phyloP scores from a whole-genome alignment of 2,113 vertebrate genomes.

The Hippoglossus stenolepis region DNA sequence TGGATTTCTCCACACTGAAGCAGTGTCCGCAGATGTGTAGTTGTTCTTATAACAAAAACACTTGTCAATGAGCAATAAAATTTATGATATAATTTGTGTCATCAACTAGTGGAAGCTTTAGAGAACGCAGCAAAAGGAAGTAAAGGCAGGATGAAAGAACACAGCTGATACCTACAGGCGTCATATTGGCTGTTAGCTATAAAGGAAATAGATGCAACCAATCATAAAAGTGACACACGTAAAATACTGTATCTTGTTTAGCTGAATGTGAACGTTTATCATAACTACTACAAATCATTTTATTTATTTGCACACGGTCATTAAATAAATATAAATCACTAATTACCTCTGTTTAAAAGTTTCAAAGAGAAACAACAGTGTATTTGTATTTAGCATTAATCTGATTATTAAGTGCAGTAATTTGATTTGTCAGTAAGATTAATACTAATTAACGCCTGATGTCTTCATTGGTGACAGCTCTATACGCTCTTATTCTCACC shows the following conservation, averaged over 20 bases:
- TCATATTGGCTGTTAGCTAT: conserved; percentile 81
- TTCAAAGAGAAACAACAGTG: not conserved
- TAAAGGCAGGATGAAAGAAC: not conserved
- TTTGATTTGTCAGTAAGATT: not conserved
- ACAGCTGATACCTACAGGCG: conserved; percentile 87
- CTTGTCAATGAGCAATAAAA: too few relatives aligned
- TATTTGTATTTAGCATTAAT: too few relatives aligned
- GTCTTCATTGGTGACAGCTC: not conserved
- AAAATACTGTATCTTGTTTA: too few relatives aligned
- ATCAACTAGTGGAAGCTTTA: not conserved
- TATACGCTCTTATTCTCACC: conserved; percentile 74
- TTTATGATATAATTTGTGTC: too few relatives aligned
- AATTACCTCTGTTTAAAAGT: not conserved
- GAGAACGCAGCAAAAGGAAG: not conserved
- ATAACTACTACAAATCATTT: not conserved
- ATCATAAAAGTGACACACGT: not conserved
- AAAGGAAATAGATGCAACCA: conserved; percentile 72
- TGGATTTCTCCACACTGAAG: too few relatives aligned
- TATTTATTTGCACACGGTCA: not conserved
- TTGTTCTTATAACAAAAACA: not conserved
- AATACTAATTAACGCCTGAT: not conserved
- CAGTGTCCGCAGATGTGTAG: too few relatives aligned
- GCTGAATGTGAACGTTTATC: too few relatives aligned
- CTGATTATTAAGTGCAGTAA: not conserved
- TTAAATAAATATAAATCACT: too few relatives aligned